Percentiles rank a stretch among this genome's conserved stretches.
phyloP scores from a whole-genome alignment of 2,888 invertebrate genomes.

The Poecilobothrus nobilitatus region DNA sequence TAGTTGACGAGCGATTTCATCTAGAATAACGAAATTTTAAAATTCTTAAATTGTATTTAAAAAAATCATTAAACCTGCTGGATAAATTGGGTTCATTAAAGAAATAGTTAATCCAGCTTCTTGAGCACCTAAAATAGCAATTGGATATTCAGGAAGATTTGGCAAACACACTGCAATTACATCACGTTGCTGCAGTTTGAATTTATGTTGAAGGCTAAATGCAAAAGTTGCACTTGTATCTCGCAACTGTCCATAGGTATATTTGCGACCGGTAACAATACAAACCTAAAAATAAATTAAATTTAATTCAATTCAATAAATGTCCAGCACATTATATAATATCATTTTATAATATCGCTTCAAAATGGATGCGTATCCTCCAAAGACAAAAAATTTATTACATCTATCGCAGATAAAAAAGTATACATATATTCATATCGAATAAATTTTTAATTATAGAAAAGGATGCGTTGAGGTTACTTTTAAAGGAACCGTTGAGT shows the following conservation, averaged over 20 bases:
- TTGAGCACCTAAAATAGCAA: conserved; percentile 56
- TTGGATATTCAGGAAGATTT: conserved; percentile 66
- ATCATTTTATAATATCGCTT: too few relatives aligned
- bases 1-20: conserved; percentile 60
- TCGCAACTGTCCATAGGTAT: conserved; percentile 60
- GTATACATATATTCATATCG: too few relatives aligned
- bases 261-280: conserved; percentile 59
- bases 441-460: too few relatives aligned
- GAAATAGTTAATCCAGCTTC: conserved; percentile 63
- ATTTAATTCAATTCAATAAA: not conserved
- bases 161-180: conserved; percentile 63
- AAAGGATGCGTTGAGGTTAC: too few relatives aligned
- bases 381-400: too few relatives aligned
- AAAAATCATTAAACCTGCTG: conserved; percentile 45
- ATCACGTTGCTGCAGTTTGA: conserved; percentile 58
- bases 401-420: too few relatives aligned
- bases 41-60: too few relatives aligned
- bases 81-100: conserved; percentile 68
- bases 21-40: conserved; percentile 40
- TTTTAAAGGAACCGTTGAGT: too few relatives aligned
- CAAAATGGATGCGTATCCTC: too few relatives aligned
- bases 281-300: conserved; percentile 52
- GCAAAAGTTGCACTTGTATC: conserved; percentile 58
- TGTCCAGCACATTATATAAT: too few relatives aligned
- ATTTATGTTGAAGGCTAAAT: conserved; percentile 55